A percentile compares a stretch with the other conserved stretches of the same genome.
phyloP scores from a whole-genome alignment of 2,888 invertebrate species.

The Gasteruption jaculator region DNA sequence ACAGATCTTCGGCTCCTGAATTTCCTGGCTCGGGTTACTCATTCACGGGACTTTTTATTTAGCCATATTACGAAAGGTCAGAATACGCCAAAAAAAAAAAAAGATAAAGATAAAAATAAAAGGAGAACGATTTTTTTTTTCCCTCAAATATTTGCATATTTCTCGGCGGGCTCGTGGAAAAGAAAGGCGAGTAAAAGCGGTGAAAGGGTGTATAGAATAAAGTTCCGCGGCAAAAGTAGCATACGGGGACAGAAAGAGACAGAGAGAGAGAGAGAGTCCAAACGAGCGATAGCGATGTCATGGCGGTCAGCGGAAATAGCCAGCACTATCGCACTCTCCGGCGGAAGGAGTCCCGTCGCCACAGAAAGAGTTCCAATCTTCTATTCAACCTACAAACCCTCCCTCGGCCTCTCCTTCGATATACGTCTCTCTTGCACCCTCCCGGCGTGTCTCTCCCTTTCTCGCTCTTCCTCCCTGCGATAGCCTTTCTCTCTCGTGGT shows the following conservation, averaged over 20 bases:
- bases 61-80: no score
- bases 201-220: not conserved
- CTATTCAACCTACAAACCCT: slow-evolving; percentile 44
- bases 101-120: no score
- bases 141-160: no score
- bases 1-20: no score
- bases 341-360: slow-evolving; percentile 48
- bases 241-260: slow-evolving; percentile 8
- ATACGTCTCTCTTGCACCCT: slow-evolving; percentile 5
- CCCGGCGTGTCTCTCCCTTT: not conserved
- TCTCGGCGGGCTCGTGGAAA: slow-evolving; percentile 9
- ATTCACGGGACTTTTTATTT: no score
- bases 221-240: not conserved
- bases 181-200: slow-evolving; percentile 23
- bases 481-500: not conserved
- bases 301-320: slow-evolving; percentile 51
- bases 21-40: no score
- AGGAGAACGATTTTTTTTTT: no score
- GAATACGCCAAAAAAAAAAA: no score
- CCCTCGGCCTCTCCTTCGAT: slow-evolving; percentile 14
- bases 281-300: slow-evolving; percentile 44
- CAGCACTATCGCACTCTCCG: slow-evolving; percentile 47
- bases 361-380: slow-evolving; percentile 52
- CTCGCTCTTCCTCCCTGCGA: not conserved
- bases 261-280: slow-evolving; percentile 2